Percentiles rank a stretch among this genome's conserved stretches.
Evolutionary conservation across 2,888 invertebrate species (phyloP).

Genomic region (Melinaea marsaeus): DNA sequence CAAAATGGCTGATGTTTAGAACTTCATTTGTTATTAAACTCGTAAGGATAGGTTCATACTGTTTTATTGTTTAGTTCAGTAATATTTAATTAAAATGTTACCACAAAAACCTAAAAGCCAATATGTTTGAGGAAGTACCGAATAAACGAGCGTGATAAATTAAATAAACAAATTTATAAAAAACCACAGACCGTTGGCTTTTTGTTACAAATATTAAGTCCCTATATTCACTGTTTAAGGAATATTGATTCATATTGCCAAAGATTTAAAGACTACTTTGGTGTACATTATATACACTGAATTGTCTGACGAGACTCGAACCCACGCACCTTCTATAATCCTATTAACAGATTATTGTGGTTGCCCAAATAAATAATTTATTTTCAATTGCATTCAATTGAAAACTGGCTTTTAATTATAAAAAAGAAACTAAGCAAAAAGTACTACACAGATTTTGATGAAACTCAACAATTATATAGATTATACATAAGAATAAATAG

Average conservation of each 20-base stretch:
- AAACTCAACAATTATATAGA: too few relatives aligned
- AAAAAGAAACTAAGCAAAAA: neutral
- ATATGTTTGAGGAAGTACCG: conserved; percentile 69
- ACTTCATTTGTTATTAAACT: conserved; percentile 50
- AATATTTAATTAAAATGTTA: conserved; percentile 45
- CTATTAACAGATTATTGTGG: conserved; percentile 68
- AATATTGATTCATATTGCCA: conserved; percentile 11
- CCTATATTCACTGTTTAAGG: conserved; percentile 8
- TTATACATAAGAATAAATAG: too few relatives aligned
- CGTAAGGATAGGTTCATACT: conserved; percentile 30
- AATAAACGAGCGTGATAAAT: conserved; percentile 75
- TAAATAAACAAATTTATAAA: conserved; percentile 76
- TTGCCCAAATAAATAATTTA: conserved; percentile 70
- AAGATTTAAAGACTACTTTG: neutral
- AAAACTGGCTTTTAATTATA: conserved; percentile 36
- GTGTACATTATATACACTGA: neutral
- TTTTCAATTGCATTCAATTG: conserved; percentile 62
- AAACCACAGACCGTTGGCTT: conserved; percentile 60
- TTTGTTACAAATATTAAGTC: conserved; percentile 36
- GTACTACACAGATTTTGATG: too few relatives aligned
- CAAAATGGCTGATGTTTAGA: conserved; percentile 56
- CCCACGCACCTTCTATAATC: conserved; percentile 68
- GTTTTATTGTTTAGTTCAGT: conserved; percentile 13
- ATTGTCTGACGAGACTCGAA: conserved; percentile 49
- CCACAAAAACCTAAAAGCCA: conserved; percentile 72